A percentile compares a stretch with the other conserved stretches of the same genome.
Conservation (phyloP, 2,888 invertebrate species). For the Gymnocheta viridis region DNA sequence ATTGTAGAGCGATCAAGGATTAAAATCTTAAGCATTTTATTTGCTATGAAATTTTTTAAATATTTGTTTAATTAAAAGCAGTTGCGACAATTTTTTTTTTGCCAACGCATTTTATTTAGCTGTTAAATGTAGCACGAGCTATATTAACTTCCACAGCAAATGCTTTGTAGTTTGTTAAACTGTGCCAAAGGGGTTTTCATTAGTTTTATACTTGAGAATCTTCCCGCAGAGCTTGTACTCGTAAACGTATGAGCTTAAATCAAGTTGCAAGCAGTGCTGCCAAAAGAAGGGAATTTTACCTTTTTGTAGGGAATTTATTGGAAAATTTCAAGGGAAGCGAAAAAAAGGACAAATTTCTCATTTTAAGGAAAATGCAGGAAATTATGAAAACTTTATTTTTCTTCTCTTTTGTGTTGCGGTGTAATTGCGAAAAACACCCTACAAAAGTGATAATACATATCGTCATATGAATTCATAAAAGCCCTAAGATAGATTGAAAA, state of each 20-base stretch:
- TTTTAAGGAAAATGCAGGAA: too few relatives aligned
- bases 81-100: constrained; percentile 65
- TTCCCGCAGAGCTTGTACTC: constrained; percentile 48
- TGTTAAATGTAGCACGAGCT: constrained; percentile 51
- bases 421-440: too few relatives aligned
- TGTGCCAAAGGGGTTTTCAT: constrained; percentile 13
- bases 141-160: not conserved
- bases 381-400: too few relatives aligned
- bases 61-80: constrained; percentile 60
- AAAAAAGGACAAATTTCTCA: too few relatives aligned
- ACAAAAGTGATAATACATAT: too few relatives aligned
- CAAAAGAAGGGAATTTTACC: too few relatives aligned
- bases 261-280: constrained; percentile 45
- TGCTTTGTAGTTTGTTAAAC: constrained; percentile 8
- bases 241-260: constrained; percentile 43
- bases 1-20: constrained; percentile 34
- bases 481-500: too few relatives aligned
- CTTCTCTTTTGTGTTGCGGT: too few relatives aligned
- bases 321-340: too few relatives aligned
- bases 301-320: too few relatives aligned
- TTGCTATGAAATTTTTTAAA: constrained; percentile 27
- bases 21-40: constrained; percentile 44
- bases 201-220: constrained; percentile 9
- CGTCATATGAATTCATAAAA: too few relatives aligned
- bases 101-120: constrained; percentile 57